A percentile compares a stretch with the other conserved stretches of the same genome.
Conservation (phyloP, 1,140 invertebrate species). For the Holotrichia oblita region DNA sequence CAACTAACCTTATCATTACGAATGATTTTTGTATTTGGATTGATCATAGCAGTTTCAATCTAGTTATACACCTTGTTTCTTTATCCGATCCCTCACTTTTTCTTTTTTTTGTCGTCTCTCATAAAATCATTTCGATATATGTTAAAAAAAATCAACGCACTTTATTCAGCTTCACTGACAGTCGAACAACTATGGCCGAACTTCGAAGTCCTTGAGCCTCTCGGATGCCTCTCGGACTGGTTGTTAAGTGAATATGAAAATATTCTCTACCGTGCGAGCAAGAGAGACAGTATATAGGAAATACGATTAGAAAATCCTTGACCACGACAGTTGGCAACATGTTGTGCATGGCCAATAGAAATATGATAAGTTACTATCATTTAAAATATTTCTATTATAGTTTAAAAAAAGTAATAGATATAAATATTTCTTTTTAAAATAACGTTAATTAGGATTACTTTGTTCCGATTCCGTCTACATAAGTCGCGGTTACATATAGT, state of each 20-base stretch:
- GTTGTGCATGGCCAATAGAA: slow-evolving; percentile 13
- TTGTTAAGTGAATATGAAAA: neutral
- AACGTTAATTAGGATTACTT: neutral
- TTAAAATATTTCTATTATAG: neutral
- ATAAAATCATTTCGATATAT: neutral
- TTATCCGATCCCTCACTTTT: neutral
- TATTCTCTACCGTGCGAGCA: neutral
- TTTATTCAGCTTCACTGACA: slow-evolving; percentile 22
- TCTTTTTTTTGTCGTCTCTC: neutral
- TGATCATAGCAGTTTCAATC: slow-evolving; percentile 36
- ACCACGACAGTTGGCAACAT: slow-evolving; percentile 30
- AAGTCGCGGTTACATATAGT: too few relatives aligned
- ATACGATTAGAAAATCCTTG: slow-evolving; percentile 12
- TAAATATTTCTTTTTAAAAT: too few relatives aligned
- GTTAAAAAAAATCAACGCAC: slow-evolving; percentile 27
- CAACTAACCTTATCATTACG: slow-evolving; percentile 41
- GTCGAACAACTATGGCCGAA: slow-evolving; percentile 30
- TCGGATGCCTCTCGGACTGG: neutral
- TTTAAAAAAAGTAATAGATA: too few relatives aligned
- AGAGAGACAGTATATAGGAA: neutral
- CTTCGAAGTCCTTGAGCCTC: slow-evolving; percentile 14
- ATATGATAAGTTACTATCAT: neutral
- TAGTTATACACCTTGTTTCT: slow-evolving; percentile 17
- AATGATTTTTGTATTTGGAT: slow-evolving; percentile 37
- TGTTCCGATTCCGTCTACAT: too few relatives aligned